Conservation (phyloP, 1,140 invertebrate species). For the Philaenus spumarius region DNA sequence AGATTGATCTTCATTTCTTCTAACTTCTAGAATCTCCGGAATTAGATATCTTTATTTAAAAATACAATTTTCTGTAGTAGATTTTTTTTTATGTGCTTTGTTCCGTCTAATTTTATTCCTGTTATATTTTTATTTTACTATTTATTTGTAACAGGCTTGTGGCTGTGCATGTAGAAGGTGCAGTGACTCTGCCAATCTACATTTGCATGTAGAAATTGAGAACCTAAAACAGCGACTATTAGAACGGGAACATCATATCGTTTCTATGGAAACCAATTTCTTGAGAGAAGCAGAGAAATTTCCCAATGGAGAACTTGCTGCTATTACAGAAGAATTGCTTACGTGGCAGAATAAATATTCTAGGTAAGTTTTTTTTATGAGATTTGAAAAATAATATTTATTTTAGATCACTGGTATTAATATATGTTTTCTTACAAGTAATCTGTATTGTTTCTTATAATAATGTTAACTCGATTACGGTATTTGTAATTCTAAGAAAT, state of each 20-base stretch:
- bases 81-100: too few species aligned
- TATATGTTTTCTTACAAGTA: too few species aligned
- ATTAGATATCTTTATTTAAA: too few species aligned
- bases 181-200: constrained; percentile 49
- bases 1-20: too few species aligned
- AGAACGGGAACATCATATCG: constrained; percentile 74
- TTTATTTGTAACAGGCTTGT: constrained; percentile 46
- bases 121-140: not conserved
- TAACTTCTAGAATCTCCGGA: too few species aligned
- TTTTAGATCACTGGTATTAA: too few species aligned
- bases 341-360: constrained; percentile 91
- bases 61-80: too few species aligned
- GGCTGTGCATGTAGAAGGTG: constrained; percentile 48
- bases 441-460: too few species aligned
- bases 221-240: constrained; percentile 71
- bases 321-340: constrained; percentile 74
- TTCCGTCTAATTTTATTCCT: too few species aligned
- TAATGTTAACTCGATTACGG: too few species aligned
- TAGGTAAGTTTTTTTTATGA: too few species aligned
- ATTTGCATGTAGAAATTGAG: constrained; percentile 81
- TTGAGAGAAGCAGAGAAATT: constrained; percentile 69
- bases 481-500: not conserved
- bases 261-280: constrained; percentile 79
- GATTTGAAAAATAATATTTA: too few species aligned
- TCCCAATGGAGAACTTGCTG: constrained; percentile 62